Evolutionary conservation across 53 echinoderm and acorn worm species (phyloP).

Genomic region (Holothuria scabra): DNA sequence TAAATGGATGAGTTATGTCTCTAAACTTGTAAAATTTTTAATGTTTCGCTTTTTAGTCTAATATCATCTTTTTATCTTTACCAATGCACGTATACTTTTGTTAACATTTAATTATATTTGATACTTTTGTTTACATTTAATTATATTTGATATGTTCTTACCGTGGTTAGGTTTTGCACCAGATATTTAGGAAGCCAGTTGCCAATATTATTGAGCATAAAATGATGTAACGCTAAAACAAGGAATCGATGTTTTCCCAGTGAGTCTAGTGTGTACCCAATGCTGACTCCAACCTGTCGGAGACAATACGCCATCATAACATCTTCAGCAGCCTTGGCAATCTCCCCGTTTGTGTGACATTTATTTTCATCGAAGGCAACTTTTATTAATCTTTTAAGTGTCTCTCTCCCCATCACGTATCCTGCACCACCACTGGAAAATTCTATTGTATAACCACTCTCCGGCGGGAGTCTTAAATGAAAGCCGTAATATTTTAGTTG

Average conservation of each 20-base stretch:
- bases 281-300: constrained; percentile 64
- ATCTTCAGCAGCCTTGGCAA: constrained; percentile 75
- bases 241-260: constrained; percentile 69
- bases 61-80: too few species aligned
- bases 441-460: constrained; percentile 22
- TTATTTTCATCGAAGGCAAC: constrained; percentile 50
- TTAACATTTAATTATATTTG: too few species aligned
- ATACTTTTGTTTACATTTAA: too few species aligned
- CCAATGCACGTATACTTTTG: too few species aligned
- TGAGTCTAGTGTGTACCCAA: constrained; percentile 73
- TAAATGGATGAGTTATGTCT: too few species aligned
- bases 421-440: constrained; percentile 94
- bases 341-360: constrained; percentile 9
- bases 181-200: not conserved
- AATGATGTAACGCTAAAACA: constrained; percentile 66
- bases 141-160: not conserved
- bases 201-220: not conserved
- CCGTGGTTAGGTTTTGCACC: not conserved
- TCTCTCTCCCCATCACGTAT: constrained; percentile 77
- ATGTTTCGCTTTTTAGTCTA: too few species aligned
- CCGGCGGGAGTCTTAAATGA: constrained; percentile 76
- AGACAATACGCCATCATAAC: constrained; percentile 85
- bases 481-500: constrained; percentile 76
- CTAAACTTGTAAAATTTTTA: too few species aligned
- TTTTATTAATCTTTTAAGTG: constrained; percentile 56